Percentiles rank a stretch among this genome's conserved stretches.
Evolutionary conservation across 2,113 vertebrate species (phyloP).

Genomic region (Zosterops lateralis): DNA sequence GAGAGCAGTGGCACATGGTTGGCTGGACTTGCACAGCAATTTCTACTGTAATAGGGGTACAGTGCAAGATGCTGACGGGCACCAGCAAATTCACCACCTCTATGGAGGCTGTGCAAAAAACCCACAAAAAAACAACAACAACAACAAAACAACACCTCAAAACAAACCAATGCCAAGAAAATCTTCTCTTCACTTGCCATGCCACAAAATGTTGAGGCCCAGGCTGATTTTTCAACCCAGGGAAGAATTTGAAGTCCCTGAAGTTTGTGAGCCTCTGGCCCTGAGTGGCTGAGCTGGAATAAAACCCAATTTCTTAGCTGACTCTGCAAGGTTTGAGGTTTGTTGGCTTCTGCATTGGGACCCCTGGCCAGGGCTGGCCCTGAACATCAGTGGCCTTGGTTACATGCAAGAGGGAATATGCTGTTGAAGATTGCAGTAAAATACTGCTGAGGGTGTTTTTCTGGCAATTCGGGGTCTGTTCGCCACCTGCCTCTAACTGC

Average conservation of each 20-base stretch:
- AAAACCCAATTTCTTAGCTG: neutral
- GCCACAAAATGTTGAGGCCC: neutral
- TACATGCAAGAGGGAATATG: neutral
- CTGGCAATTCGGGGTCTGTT: neutral
- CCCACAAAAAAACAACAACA: no score
- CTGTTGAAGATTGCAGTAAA: neutral
- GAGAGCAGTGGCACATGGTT: neutral
- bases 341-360: neutral
- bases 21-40: neutral
- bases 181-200: neutral
- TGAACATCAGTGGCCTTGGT: neutral
- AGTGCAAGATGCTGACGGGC: neutral
- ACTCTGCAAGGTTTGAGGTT: neutral
- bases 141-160: no score
- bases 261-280: neutral
- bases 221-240: neutral
- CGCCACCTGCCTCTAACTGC: neutral
- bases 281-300: neutral
- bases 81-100: neutral
- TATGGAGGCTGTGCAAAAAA: neutral
- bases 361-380: slow-evolving; percentile 23
- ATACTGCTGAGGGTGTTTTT: neutral
- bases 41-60: rapidly evolving
- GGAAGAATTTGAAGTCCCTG: neutral
- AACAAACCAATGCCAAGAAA: rapidly evolving